phyloP scores from a whole-genome alignment of 2,113 vertebrate genomes.

The Oryzias celebensis region DNA sequence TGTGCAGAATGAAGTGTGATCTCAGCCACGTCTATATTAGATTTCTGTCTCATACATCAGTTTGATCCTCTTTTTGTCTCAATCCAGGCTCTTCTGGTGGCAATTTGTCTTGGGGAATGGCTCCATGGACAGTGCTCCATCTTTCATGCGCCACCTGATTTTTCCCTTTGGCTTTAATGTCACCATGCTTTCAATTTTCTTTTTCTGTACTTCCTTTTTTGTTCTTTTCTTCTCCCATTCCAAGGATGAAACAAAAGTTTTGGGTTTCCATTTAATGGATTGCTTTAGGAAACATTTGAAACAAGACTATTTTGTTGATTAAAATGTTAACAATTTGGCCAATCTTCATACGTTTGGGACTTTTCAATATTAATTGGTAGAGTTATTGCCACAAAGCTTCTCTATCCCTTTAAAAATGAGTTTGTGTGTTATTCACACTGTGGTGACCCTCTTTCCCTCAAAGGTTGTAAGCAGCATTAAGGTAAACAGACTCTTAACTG shows the following conservation, averaged over 20 bases:
- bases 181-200: conserved; percentile 52
- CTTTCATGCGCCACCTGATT: conserved; percentile 47
- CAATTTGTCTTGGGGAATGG: conserved; percentile 41
- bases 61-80: conserved; percentile 40
- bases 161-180: conserved; percentile 44
- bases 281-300: background rate
- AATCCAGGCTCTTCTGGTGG: conserved; percentile 37
- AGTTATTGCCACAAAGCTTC: too few relatives aligned
- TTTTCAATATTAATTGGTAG: too few relatives aligned
- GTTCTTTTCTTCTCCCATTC: conserved; percentile 17
- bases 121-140: conserved; percentile 30
- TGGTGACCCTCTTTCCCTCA: too few relatives aligned
- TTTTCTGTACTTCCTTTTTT: conserved; percentile 5
- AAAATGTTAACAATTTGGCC: background rate
- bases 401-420: too few relatives aligned
- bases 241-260: conserved; percentile 22
- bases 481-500: too few relatives aligned
- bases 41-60: conserved; percentile 31
- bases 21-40: conserved; percentile 20
- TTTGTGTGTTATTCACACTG: too few relatives aligned
- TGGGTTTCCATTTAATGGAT: conserved; percentile 7
- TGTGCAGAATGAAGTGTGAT: background rate
- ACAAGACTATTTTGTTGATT: background rate
- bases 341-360: too few relatives aligned
- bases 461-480: too few relatives aligned